Evolutionary conservation across 2,113 vertebrate species (phyloP).

Genomic region (Plecotus auritus): DNA sequence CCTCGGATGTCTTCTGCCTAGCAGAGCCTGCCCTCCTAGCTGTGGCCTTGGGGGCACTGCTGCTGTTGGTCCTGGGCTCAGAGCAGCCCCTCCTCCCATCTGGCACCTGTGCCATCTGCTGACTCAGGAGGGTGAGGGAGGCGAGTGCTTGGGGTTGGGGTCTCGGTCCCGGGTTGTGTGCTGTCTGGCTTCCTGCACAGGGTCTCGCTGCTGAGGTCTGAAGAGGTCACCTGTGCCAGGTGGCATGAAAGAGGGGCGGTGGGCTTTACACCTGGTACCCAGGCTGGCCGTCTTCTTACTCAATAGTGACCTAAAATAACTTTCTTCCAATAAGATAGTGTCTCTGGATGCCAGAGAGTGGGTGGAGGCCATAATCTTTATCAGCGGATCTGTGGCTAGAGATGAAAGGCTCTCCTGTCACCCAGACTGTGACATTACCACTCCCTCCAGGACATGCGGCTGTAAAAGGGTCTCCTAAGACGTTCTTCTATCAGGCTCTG

Average conservation of each 20-base stretch:
- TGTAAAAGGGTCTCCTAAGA: slow-evolving; percentile 40
- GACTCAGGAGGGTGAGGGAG: no score
- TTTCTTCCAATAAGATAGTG: background rate
- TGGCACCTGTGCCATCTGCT: background rate
- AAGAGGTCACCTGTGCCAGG: background rate
- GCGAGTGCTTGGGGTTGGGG: accelerated
- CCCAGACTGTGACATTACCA: slow-evolving; percentile 18
- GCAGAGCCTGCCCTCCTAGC: background rate
- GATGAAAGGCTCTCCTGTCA: slow-evolving; percentile 59
- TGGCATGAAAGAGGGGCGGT: no score
- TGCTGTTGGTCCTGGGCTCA: background rate
- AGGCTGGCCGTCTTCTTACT: background rate
- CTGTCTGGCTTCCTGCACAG: background rate
- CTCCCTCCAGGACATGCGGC: slow-evolving; percentile 21
- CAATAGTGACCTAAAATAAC: background rate
- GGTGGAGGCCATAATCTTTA: background rate
- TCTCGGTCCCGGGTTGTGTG: background rate
- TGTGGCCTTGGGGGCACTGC: background rate
- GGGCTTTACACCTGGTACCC: background rate
- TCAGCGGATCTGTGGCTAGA: slow-evolving; percentile 28
- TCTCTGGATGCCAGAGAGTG: background rate
- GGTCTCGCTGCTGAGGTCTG: background rate
- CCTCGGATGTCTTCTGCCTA: background rate
- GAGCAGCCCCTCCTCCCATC: background rate
- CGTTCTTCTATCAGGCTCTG: slow-evolving; percentile 21